A percentile compares a stretch with the other conserved stretches of the same genome.
phyloP scores from a whole-genome alignment of 2,113 vertebrate species.

The Strigops habroptila region DNA sequence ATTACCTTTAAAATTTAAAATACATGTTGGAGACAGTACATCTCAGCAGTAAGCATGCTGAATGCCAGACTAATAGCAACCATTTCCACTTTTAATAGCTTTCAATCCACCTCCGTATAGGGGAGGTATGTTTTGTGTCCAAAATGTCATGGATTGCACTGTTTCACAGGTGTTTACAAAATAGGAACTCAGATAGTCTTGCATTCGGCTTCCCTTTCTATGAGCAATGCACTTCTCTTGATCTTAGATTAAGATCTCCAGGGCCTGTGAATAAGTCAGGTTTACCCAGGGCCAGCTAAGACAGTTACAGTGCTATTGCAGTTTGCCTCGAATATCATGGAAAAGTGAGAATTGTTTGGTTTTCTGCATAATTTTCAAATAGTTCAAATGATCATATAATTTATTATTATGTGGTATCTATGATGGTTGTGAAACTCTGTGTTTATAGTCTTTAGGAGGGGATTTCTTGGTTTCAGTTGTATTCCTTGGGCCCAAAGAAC shows the following conservation, averaged over 20 bases:
- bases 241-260: background rate
- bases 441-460: background rate
- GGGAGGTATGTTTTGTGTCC: background rate
- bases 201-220: background rate
- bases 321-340: background rate
- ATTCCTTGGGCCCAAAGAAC: background rate
- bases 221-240: background rate
- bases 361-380: background rate
- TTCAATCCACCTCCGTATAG: accelerated
- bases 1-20: background rate
- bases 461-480: background rate
- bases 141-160: background rate
- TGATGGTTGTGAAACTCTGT: background rate
- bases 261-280: background rate
- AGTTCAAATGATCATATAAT: background rate
- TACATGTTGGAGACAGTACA: background rate
- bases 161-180: background rate
- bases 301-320: background rate
- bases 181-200: background rate
- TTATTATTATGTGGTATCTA: background rate
- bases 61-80: background rate
- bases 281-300: background rate
- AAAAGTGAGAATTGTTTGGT: background rate
- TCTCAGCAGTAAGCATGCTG: background rate
- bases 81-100: background rate